phyloP scores from a whole-genome alignment of 2,797 vertebrate species.

The Peromyscus nudipes region DNA sequence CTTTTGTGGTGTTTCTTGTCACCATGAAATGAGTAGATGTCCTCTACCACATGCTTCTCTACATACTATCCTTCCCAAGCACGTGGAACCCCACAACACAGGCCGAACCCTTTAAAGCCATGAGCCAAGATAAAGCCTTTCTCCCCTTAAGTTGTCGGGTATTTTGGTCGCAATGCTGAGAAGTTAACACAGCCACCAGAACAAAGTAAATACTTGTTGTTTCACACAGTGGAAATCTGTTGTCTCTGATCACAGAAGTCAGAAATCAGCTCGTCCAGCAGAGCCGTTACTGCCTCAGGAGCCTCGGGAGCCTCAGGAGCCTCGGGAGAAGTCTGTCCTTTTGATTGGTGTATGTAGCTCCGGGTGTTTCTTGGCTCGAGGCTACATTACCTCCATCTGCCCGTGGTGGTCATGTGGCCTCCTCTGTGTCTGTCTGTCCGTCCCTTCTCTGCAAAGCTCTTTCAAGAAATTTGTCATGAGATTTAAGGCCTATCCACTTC shows the following conservation, averaged over 20 bases:
- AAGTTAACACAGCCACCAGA: neutral
- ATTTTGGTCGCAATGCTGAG: neutral
- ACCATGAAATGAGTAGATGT: neutral
- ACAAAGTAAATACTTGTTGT: neutral
- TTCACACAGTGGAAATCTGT: neutral
- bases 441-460: neutral
- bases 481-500: neutral
- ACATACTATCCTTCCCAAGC: neutral
- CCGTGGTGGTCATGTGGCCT: accelerated
- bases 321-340: neutral
- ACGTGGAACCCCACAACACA: neutral
- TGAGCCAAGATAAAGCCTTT: neutral
- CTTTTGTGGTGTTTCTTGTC: neutral
- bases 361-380: neutral
- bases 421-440: neutral
- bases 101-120: neutral
- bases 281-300: too few relatives aligned
- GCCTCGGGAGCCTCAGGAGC: neutral
- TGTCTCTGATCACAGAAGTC: neutral
- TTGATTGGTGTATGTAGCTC: neutral
- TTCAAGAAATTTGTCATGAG: neutral
- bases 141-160: neutral
- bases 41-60: neutral
- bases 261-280: neutral
- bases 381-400: neutral